Evolutionary conservation across 2,797 vertebrate species (phyloP).

Genomic region (Sebastes nivosus): DNA sequence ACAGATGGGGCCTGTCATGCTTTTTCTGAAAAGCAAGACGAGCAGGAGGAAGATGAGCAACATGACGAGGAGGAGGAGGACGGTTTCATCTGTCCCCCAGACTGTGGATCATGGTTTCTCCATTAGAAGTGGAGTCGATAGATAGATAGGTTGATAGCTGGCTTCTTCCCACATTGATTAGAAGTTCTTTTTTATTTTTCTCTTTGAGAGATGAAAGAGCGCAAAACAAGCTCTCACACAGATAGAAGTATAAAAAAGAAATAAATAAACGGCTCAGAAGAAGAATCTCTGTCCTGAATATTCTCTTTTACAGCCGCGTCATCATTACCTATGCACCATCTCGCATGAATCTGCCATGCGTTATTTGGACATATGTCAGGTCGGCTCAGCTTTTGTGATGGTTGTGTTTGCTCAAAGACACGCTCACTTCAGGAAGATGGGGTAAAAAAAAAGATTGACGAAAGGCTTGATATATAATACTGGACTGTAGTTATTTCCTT

Average conservation of each 20-base stretch:
- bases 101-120: constrained; percentile 23
- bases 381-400: constrained; percentile 27
- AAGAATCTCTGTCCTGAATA: background rate
- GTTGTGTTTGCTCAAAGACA: constrained; percentile 7
- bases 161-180: constrained; percentile 4
- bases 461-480: background rate
- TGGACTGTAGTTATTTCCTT: background rate
- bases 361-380: constrained; percentile 52
- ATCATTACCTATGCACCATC: constrained; percentile 21
- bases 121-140: constrained; percentile 22
- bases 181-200: constrained; percentile 20
- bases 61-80: constrained; percentile 40
- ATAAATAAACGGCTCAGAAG: constrained; percentile 1
- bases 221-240: background rate
- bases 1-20: constrained; percentile 67
- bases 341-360: constrained; percentile 1
- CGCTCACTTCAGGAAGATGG: background rate
- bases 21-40: constrained; percentile 47
- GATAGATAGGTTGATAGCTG: background rate
- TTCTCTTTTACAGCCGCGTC: constrained; percentile 1
- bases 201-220: constrained; percentile 9
- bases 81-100: constrained; percentile 34
- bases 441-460: too few species aligned
- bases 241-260: background rate
- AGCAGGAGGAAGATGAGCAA: constrained; percentile 46